Evolutionary conservation across 2,797 vertebrate species (phyloP), one percentile per base, ranked within the genome.

Genomic region (Bradypodion pumilum): DNA sequence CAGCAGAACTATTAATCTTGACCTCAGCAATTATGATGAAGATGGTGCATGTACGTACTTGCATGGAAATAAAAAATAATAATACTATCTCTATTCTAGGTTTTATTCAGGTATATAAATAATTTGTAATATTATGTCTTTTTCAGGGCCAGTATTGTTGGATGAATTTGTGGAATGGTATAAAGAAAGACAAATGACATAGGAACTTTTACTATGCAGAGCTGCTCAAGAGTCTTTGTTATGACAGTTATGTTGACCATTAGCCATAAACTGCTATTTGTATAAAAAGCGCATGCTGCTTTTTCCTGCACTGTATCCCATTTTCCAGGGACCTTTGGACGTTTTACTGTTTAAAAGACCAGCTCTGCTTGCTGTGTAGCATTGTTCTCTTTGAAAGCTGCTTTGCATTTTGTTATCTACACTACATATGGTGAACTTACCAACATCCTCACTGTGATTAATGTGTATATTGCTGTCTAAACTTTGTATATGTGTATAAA

Each of bases 141-240:
- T 74, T 85, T 74, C 95, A 99, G 98, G 98, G 99, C 99, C 99
- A 66, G 99, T 99, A 93, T 98, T 99, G 96, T 95, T 99, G 98
- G 99, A 99, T 91, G 98, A 99, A 92, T 99, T 99, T 96, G 99
- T 99, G 96, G 99, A 99, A 94, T 99, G 99, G 99, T 98, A 99
- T 97, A 99, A 99, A 96, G 98, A 99, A 94, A 97, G 98, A 91
- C 98, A 99, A 95, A 99, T 98, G 97, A 98, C 98, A 94, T 99
- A 99, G 97, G 95, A 94, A 91, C 94, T 81, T 90, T 90, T 91
- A 89, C 91, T 94, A 93, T 95, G 95, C 95, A 95, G 91, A 94
- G 94, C 95, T 94, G 93, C 93, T 91, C 90, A 94, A 94, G 94
- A 97, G 96, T 97, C 96, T 97, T 97, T 97, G 97, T 96, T 96